Percentiles rank a stretch among this genome's conserved stretches.
phyloP scores from a whole-genome alignment of 2,797 vertebrate genomes.

The Psittacula derbiana region DNA sequence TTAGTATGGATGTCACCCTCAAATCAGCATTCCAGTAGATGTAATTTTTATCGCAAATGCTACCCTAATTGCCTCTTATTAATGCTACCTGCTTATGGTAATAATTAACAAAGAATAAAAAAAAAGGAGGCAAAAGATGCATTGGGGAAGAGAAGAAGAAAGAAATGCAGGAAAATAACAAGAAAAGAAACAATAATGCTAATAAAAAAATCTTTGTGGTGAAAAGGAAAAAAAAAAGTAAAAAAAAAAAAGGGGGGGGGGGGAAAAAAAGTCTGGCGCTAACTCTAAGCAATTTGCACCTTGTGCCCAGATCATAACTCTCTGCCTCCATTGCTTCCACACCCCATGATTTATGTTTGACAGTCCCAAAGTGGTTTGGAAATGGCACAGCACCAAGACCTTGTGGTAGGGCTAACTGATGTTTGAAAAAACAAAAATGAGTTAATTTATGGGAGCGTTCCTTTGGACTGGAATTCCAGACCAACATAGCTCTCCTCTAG shows the following conservation, averaged over 20 bases:
- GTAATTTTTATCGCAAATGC: not conserved
- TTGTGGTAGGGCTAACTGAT: conserved; percentile 63
- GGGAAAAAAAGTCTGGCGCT: not conserved
- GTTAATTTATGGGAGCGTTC: conserved; percentile 60
- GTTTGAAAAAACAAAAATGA: conserved; percentile 50
- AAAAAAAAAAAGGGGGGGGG: too few species aligned
- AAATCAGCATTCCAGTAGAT: not conserved
- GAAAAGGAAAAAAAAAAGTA: not conserved
- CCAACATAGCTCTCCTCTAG: conserved; percentile 38
- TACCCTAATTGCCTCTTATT: not conserved
- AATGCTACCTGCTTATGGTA: not conserved
- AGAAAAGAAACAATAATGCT: not conserved
- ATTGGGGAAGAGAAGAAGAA: not conserved
- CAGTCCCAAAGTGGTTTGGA: conserved; percentile 56
- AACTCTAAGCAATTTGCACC: conserved; percentile 68
- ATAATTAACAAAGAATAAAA: not conserved
- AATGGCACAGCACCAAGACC: conserved; percentile 49
- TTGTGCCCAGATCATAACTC: conserved; percentile 59
- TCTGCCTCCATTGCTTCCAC: conserved; percentile 20
- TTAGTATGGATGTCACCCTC: not conserved
- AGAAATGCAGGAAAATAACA: not conserved
- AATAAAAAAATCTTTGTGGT: not conserved
- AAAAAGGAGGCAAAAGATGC: rapidly evolving
- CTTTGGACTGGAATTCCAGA: conserved; percentile 30
- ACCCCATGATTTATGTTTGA: conserved; percentile 57